These are phyloP conservation scores for Nymphalis polychloros DNA, from an alignment of 2,888 invertebrate species.

Conservation along the genomic window DNA sequence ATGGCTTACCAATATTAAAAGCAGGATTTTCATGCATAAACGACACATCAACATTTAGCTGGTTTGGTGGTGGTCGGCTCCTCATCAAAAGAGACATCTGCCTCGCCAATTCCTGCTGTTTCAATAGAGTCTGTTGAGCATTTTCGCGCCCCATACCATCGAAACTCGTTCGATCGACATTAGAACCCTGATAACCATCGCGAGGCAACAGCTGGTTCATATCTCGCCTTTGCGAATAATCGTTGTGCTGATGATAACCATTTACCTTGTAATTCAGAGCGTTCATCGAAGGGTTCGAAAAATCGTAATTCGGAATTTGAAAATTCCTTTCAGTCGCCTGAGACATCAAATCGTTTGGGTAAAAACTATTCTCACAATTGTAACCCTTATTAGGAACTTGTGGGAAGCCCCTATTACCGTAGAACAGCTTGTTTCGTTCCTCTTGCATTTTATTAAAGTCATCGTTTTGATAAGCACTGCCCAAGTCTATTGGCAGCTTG, in stretches of 20 bases:
- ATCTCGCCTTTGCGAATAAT: slow-evolving; percentile 64
- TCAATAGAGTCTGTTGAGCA: slow-evolving; percentile 59
- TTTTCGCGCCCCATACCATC: slow-evolving; percentile 59
- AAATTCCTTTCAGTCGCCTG: slow-evolving; percentile 60
- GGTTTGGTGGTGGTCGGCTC: slow-evolving; percentile 69
- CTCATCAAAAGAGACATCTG: slow-evolving; percentile 74
- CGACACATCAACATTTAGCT: slow-evolving; percentile 72
- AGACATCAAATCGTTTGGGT: slow-evolving; percentile 62
- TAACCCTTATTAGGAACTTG: slow-evolving; percentile 58
- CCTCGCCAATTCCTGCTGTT: slow-evolving; percentile 71
- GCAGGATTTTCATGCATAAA: slow-evolving; percentile 72
- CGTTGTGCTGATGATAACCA: slow-evolving; percentile 64
- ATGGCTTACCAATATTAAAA: slow-evolving; percentile 73
- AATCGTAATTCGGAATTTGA: slow-evolving; percentile 62
- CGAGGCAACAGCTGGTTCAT: slow-evolving; percentile 60
- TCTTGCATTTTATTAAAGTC: slow-evolving; percentile 60
- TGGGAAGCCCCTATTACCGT: slow-evolving; percentile 60
- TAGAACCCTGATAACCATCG: slow-evolving; percentile 56
- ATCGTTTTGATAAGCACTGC: slow-evolving; percentile 63
- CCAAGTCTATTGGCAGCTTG: slow-evolving; percentile 65
- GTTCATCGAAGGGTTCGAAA: slow-evolving; percentile 56
- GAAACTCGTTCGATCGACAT: slow-evolving; percentile 58
- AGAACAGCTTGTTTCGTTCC: slow-evolving; percentile 64
- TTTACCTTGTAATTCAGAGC: slow-evolving; percentile 64
- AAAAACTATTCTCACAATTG: slow-evolving; percentile 53